Evolutionary conservation across 1,140 invertebrate genomes (phyloP), one percentile per base, ranked within the genome.

Genomic region (Penaeus indicus): DNA sequence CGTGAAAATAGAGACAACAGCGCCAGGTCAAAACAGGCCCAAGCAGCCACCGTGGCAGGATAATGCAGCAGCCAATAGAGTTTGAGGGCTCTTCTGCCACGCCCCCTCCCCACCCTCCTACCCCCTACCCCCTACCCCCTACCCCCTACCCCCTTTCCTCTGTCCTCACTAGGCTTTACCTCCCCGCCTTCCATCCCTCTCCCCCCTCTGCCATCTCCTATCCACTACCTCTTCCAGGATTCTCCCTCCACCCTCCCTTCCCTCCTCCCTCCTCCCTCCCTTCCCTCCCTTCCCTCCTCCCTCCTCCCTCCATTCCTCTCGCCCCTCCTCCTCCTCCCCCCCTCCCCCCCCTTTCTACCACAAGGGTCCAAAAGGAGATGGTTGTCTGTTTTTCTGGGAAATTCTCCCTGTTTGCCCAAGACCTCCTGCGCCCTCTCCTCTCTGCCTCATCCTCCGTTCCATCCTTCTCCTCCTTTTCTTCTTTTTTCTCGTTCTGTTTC

Each of bases 401-500:
- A 60, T 75, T 72, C 67, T 61, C 47, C 47, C 69, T 84, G 83
- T 85, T 85, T 85, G 62, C 84, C 84, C 84, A 85, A 85, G 84
- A 77, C 64, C 38, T 63, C 61, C 78, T 21, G n/a, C 77, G 4
- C 22, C 81, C 1, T 42, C 81, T 67, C 80, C 47, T 13, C 11
- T 47, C 47, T 47, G 7, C 47, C 11, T 47, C 47, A 10, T 47
- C 47, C 11, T 47, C 47, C 11, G 7, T 13, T 47, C 11, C 47
- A 10, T 47, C 47, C 11, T 47, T 13, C 11, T 47, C 47, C 11
- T 47, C 47, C 47, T 47, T 13, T 47, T 47, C 47, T 47, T 47
- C 47, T 47, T 47, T 47, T 47, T 47, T 47, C 47, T 13, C 47
- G 11, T 7, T 7, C 11, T 47, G 0, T 13, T 47, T 13, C 47